Conservation (phyloP, 2,888 invertebrate species). For the Mycalesis mineus region DNA sequence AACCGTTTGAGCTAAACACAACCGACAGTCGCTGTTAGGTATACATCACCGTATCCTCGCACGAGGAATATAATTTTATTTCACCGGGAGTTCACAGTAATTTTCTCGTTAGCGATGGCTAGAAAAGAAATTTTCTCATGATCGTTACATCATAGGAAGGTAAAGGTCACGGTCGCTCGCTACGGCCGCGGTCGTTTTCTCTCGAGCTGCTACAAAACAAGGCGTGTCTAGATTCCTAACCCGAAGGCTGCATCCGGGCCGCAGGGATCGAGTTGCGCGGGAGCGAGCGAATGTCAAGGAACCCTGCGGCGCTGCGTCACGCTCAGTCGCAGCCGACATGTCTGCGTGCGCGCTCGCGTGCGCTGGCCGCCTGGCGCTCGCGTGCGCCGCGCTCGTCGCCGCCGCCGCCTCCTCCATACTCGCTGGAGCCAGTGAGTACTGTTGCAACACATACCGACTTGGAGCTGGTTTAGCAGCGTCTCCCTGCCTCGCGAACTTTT, state of each 20-base stretch:
- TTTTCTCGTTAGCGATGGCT: not conserved
- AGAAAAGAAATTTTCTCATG: conserved; percentile 33
- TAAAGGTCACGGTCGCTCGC: conserved; percentile 65
- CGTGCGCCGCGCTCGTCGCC: conserved; percentile 35
- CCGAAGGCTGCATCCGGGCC: conserved; percentile 75
- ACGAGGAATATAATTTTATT: too few relatives aligned
- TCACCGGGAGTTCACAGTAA: too few relatives aligned
- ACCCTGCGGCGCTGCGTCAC: conserved; percentile 47
- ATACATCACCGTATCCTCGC: too few relatives aligned
- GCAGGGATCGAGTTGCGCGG: conserved; percentile 62
- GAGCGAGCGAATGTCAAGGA: conserved; percentile 75
- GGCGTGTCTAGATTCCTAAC: conserved; percentile 69
- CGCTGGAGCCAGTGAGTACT: conserved; percentile 53
- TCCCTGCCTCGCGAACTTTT: too few relatives aligned
- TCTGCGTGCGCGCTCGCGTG: conserved; percentile 59
- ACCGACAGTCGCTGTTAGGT: too few relatives aligned
- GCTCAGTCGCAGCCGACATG: conserved; percentile 66
- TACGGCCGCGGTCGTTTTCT: conserved; percentile 51
- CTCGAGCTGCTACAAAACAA: conserved; percentile 51
- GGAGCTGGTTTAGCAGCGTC: not conserved
- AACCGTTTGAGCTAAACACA: too few relatives aligned
- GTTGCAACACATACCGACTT: not conserved
- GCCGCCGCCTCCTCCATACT: conserved; percentile 35
- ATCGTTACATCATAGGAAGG: conserved; percentile 52
- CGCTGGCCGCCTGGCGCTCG: conserved; percentile 35